phyloP scores from a whole-genome alignment of 2,113 vertebrate species.

The Telmatochromis sp. region DNA sequence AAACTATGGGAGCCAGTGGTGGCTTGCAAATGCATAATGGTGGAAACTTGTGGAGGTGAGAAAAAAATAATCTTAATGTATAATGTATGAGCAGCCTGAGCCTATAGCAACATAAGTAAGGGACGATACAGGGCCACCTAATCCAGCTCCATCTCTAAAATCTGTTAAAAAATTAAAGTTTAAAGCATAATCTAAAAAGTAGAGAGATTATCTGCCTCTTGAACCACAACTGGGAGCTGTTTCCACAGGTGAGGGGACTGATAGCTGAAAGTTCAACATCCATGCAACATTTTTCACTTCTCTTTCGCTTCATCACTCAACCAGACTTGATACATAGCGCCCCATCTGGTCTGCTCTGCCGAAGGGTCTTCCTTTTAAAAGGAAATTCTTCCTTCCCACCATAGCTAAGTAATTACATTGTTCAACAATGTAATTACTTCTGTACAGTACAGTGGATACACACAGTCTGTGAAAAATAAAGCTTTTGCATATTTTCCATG shows the following conservation, averaged over 20 bases:
- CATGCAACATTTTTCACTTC: neutral
- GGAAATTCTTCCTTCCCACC: neutral
- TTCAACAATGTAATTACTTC: neutral
- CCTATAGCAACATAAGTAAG: neutral
- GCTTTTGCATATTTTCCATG: neutral
- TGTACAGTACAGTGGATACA: neutral
- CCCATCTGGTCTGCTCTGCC: neutral
- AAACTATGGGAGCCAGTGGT: neutral
- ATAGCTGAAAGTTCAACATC: neutral
- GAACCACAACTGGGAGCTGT: neutral
- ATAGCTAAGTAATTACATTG: neutral
- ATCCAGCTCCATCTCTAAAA: neutral
- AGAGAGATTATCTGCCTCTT: neutral
- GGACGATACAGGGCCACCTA: neutral
- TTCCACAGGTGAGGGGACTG: neutral
- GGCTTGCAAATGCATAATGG: neutral
- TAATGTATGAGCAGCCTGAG: neutral
- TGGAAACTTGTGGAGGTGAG: neutral
- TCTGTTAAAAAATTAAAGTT: neutral
- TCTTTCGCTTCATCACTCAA: neutral
- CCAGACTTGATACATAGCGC: neutral
- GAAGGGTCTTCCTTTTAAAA: neutral
- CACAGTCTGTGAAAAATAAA: neutral
- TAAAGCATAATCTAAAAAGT: neutral
- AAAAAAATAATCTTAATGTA: neutral